These are phyloP conservation scores for Phataginus tricuspis DNA, from an alignment of 2,797 vertebrate genomes.

Conservation along the genomic window DNA sequence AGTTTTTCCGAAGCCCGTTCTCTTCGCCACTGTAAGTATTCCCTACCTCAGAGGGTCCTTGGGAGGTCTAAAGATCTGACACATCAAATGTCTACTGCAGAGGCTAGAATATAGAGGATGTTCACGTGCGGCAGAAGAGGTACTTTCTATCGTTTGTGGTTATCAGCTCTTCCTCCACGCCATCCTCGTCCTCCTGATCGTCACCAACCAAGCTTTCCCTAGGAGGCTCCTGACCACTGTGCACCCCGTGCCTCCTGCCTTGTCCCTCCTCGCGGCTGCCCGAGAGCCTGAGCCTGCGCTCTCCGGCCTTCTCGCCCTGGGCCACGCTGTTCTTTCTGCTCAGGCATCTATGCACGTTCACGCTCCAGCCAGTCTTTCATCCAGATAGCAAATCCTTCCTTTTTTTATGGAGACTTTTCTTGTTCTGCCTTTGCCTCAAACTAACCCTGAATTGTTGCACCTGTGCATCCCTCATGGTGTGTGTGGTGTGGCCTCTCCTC, in stretches of 20 bases:
- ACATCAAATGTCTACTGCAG: neutral
- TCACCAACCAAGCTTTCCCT: neutral
- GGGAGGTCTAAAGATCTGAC: neutral
- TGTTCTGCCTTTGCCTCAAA: neutral
- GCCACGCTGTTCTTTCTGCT: rapidly evolving
- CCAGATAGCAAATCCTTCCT: neutral
- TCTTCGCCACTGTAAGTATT: neutral
- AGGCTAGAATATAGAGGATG: too few species aligned
- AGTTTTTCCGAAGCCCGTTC: neutral
- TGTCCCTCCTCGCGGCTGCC: rapidly evolving
- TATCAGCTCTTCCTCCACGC: rapidly evolving
- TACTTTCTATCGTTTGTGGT: neutral
- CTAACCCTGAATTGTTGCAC: neutral
- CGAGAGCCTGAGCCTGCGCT: neutral
- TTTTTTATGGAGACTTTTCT: neutral
- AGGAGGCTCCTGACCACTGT: neutral
- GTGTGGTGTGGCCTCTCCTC: neutral
- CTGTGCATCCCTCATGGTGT: neutral
- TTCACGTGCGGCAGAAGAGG: neutral
- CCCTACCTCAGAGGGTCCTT: neutral
- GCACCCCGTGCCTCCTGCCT: too few species aligned
- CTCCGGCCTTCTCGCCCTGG: neutral
- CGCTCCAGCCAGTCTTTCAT: neutral
- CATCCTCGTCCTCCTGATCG: neutral
- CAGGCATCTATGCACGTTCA: rapidly evolving